A percentile compares a stretch with the other conserved stretches of the same genome.
Conservation (phyloP, 2,888 invertebrate species). For the Gerris lacustris region DNA sequence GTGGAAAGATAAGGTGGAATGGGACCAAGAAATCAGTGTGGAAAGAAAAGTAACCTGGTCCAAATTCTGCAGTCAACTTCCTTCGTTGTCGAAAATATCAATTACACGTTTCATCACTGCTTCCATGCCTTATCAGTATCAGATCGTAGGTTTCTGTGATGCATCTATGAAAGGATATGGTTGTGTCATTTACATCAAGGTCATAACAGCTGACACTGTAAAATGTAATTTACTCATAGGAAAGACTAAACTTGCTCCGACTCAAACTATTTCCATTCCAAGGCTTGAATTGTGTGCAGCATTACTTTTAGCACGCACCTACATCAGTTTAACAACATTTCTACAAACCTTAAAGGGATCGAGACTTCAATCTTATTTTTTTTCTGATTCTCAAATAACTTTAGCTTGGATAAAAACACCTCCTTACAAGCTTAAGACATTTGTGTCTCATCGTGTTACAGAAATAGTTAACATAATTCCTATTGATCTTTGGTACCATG, state of each 20-base stretch:
- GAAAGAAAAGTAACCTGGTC: neutral
- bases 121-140: neutral
- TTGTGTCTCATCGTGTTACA: neutral
- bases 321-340: neutral
- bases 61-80: neutral
- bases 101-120: neutral
- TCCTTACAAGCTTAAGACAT: neutral
- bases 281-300: neutral
- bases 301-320: neutral
- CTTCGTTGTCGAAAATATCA: neutral
- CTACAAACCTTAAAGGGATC: too few relatives aligned
- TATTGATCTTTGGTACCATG: neutral
- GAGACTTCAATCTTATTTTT: neutral
- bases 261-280: neutral
- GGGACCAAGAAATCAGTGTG: neutral
- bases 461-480: neutral
- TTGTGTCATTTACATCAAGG: neutral
- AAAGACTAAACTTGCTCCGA: neutral
- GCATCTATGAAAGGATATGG: neutral
- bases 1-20: slow-evolving; percentile 11
- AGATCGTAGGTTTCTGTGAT: neutral
- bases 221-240: neutral
- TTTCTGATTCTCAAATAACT: neutral
- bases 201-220: neutral
- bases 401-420: neutral